Percentiles rank a stretch among this genome's conserved stretches.
Conservation (phyloP, 2,888 invertebrate species). For the Scaptomyza cyrtandrae region DNA sequence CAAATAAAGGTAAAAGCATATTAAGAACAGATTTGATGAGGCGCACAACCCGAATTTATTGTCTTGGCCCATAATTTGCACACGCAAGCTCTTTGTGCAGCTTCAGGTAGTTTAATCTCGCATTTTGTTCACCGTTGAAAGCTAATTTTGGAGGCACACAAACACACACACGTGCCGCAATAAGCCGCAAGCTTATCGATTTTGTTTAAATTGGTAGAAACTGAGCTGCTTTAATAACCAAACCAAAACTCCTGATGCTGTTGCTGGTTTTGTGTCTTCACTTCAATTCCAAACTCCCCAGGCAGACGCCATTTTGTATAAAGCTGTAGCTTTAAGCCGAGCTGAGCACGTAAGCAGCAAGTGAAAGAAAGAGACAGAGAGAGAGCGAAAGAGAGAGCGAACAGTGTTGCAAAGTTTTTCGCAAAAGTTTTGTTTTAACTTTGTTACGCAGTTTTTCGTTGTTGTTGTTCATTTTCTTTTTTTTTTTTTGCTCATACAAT, state of each 20-base stretch:
- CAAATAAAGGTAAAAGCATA: constrained; percentile 14
- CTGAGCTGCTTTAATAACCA: constrained; percentile 25
- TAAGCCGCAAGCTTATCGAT: constrained; percentile 45
- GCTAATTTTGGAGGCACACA: constrained; percentile 3
- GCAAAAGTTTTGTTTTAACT: constrained; percentile 71
- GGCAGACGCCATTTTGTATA: constrained; percentile 52
- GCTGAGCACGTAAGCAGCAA: constrained; percentile 19
- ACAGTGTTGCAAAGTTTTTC: constrained; percentile 30
- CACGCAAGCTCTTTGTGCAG: constrained; percentile 9
- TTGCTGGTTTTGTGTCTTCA: not conserved
- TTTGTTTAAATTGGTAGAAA: constrained; percentile 38
- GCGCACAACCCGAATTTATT: constrained; percentile 46
- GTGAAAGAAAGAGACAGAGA: not conserved
- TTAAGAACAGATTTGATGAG: constrained; percentile 58
- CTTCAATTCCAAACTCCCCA: not conserved
- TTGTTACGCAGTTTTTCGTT: constrained; percentile 65
- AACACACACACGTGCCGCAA: constrained; percentile 19
- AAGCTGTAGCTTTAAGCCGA: constrained; percentile 26
- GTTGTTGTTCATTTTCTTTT: constrained; percentile 6
- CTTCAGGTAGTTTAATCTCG: not conserved
- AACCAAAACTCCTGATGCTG: not conserved
- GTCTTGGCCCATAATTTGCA: constrained; percentile 51
- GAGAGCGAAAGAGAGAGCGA: not conserved
- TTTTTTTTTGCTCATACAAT: constrained; percentile 49
- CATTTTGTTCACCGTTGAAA: not conserved